A percentile compares a stretch with the other conserved stretches of the same genome.
Conservation (phyloP, 2,888 invertebrate species). For the Myopa tessellatipennis region DNA sequence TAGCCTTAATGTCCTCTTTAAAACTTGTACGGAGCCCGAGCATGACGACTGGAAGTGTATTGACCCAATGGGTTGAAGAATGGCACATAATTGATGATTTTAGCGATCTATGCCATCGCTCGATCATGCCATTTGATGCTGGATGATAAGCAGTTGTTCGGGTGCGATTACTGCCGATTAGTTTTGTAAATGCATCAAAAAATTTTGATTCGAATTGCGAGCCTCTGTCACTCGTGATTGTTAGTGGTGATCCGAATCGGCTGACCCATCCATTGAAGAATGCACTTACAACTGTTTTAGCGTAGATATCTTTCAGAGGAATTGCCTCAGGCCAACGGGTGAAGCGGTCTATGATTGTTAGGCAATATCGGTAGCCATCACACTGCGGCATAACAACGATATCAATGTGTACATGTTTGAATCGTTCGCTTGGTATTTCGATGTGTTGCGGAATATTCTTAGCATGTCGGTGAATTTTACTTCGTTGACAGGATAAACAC, state of each 20-base stretch:
- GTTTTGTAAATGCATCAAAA: constrained; percentile 53
- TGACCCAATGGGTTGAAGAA: constrained; percentile 32
- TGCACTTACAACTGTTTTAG: constrained; percentile 52
- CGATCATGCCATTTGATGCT: constrained; percentile 35
- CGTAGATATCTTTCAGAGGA: constrained; percentile 48
- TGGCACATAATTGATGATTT: constrained; percentile 41
- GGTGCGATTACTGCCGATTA: constrained; percentile 40
- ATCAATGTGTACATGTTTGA: constrained; percentile 24
- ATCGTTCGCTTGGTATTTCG: constrained; percentile 12
- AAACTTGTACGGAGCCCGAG: constrained; percentile 38
- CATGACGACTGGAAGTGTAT: constrained; percentile 37
- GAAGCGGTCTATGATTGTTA: constrained; percentile 55
- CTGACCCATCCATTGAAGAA: constrained; percentile 64
- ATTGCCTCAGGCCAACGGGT: constrained; percentile 52
- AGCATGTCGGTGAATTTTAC: constrained; percentile 27
- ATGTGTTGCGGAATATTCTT: constrained; percentile 17
- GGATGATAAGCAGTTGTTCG: constrained; percentile 41
- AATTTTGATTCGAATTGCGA: constrained; percentile 60
- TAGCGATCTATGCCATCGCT: constrained; percentile 39
- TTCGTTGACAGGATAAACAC: constrained; percentile 40
- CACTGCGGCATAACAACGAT: constrained; percentile 25
- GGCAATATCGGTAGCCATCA: constrained; percentile 45
- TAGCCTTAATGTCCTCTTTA: constrained; percentile 41
- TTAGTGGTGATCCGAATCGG: constrained; percentile 63
- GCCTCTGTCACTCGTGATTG: constrained; percentile 64